A percentile compares a stretch with the other conserved stretches of the same genome.
These are phyloP conservation scores for Procapra przewalskii DNA, from an alignment of 2,113 vertebrate genomes.

Conservation along the genomic window DNA sequence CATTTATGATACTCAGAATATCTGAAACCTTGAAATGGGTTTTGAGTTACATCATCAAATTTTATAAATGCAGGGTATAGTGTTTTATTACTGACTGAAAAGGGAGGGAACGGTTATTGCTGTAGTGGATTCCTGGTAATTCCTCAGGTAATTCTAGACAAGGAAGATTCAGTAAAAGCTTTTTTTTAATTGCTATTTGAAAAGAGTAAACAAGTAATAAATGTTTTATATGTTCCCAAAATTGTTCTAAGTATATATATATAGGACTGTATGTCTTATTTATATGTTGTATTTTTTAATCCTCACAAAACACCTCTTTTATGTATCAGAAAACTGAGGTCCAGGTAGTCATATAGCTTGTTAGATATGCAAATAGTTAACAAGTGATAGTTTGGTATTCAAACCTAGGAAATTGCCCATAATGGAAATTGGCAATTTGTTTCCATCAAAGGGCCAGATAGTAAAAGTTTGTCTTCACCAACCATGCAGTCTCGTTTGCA, in stretches of 20 bases:
- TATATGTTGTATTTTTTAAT: neutral
- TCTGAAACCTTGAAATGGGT: neutral
- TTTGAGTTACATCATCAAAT: neutral
- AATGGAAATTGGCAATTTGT: neutral
- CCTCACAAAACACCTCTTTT: neutral
- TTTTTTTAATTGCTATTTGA: neutral
- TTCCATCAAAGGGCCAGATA: neutral
- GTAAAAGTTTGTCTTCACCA: neutral
- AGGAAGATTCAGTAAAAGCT: neutral
- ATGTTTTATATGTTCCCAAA: neutral
- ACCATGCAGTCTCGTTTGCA: neutral
- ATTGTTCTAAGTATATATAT: neutral
- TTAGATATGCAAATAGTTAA: neutral
- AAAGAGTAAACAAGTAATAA: neutral
- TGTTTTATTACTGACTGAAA: constrained; percentile 14
- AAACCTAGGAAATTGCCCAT: neutral
- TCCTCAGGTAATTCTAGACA: neutral
- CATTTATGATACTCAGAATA: neutral
- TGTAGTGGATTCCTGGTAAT: neutral
- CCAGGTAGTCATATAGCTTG: neutral
- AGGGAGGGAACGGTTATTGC: accelerated
- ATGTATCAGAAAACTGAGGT: neutral
- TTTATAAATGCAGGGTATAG: neutral
- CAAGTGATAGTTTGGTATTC: neutral
- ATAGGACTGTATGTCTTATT: neutral